Conservation (phyloP, 1,140 invertebrate species). For the Eulimnadia texana region DNA sequence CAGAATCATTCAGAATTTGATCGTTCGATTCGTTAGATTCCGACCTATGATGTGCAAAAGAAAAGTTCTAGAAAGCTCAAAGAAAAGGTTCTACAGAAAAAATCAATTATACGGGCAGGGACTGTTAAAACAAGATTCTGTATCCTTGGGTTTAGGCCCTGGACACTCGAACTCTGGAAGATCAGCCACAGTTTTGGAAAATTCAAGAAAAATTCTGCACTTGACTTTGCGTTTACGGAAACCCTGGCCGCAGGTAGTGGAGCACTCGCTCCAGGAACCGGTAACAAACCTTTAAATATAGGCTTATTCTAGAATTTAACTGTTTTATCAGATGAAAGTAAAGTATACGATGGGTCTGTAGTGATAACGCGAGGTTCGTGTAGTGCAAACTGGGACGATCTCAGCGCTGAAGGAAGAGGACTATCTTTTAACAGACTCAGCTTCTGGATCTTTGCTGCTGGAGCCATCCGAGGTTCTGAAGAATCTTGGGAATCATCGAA, state of each 20-base stretch:
- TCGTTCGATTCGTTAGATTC: too few relatives aligned
- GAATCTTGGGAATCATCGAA: not conserved
- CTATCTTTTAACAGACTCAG: not conserved
- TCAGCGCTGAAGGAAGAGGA: not conserved
- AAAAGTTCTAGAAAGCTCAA: too few relatives aligned
- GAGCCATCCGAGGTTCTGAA: not conserved
- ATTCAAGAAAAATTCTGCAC: constrained; percentile 79
- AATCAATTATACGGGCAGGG: constrained; percentile 40
- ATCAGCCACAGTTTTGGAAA: constrained; percentile 65
- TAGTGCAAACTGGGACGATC: not conserved
- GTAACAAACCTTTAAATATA: constrained; percentile 55
- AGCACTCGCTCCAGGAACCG: constrained; percentile 74
- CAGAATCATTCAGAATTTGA: too few relatives aligned
- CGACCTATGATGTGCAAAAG: too few relatives aligned
- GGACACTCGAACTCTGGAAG: constrained; percentile 75
- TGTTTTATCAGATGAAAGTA: not conserved
- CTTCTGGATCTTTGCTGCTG: too few relatives aligned
- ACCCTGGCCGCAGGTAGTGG: constrained; percentile 66
- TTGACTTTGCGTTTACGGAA: constrained; percentile 54
- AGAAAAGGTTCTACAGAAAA: too few relatives aligned
- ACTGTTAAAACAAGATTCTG: constrained; percentile 56
- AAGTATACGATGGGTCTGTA: not conserved
- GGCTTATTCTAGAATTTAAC: not conserved
- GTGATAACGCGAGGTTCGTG: not conserved
- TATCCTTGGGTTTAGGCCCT: constrained; percentile 60